Base-by-base conservation (phyloP, 2,888 invertebrate species). In the Lumbricus terrestris region DNA sequence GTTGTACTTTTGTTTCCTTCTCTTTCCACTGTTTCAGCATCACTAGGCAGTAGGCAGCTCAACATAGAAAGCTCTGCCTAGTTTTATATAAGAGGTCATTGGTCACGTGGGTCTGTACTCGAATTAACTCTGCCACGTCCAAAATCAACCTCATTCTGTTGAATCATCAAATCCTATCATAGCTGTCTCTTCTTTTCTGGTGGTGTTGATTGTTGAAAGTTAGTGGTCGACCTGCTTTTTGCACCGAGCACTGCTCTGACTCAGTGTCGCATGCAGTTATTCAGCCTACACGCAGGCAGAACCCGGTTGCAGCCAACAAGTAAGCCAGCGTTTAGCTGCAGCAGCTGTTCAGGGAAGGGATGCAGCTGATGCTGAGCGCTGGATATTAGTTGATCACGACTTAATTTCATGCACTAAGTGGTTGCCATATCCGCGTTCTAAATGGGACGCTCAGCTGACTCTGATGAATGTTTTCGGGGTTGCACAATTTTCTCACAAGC, bases 361-460 rank as follows among this genome's bases (percentile, higher is more conserved):
- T 23, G 54, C 54, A 23, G 54, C 54, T 54, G 54, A 23, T 54
- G 54, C 2, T 54, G 54, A n/a, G n/a, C n/a, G n/a, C 29, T 54
- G 54, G 29, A 54, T 54, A 54, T 54, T 54, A 54, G 54, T 54
- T 54, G 3, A 54, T 54, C 54, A 54, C 54, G 54, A 54, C 54
- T 54, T 54, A 54, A 54, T 54, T 54, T 54, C 29, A 54, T 23
- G 54, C 54, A 29, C 4, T 29, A 29, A 54, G 29, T 54, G 54
- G 54, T 54, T 29, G 54, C 54, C 11, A 29, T 54, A 83, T 83
- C 83, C 83, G 3, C 34, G 83, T 83, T 83, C 35, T 83, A 83
- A 83, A n/a, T 83, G 83, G 83, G 83, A 83, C 83, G 20, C 33
- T 83, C 83, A 83, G 83, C 83, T 83, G 83, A 83, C 83, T 83